A percentile compares a stretch with the other conserved stretches of the same genome.
Conservation (phyloP, 2,888 invertebrate species). For the Celastrina argiolus region DNA sequence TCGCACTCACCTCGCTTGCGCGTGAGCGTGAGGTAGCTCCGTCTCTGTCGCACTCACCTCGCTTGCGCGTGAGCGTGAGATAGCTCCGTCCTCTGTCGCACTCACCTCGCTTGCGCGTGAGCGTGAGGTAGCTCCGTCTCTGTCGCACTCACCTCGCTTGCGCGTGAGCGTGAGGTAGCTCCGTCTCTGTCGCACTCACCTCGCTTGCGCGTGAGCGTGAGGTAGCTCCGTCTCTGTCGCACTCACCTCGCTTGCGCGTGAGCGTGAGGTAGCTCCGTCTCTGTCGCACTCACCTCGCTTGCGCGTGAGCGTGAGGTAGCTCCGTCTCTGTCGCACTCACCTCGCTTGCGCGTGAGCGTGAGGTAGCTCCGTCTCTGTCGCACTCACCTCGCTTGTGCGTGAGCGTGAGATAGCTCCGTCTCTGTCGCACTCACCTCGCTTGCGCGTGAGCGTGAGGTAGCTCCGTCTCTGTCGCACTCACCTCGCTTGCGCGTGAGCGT, state of each 20-base stretch:
- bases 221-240: no score
- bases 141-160: no score
- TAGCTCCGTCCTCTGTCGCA: no score
- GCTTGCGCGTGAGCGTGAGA: slow-evolving; percentile 47
- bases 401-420: not conserved
- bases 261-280: no score
- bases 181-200: slow-evolving; percentile 38
- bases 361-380: slow-evolving; percentile 28
- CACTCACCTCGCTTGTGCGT: not conserved
- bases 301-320: slow-evolving; percentile 34
- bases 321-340: slow-evolving; percentile 37
- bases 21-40: not conserved
- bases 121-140: no score
- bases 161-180: no score
- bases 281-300: slow-evolving; percentile 55
- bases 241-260: no score
- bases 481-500: slow-evolving; percentile 49
- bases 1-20: slow-evolving; percentile 56
- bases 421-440: slow-evolving; percentile 44
- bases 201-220: slow-evolving; percentile 59
- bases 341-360: slow-evolving; percentile 57
- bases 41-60: slow-evolving; percentile 42
- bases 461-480: slow-evolving; percentile 32
- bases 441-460: slow-evolving; percentile 36
- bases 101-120: no score